Conservation (phyloP, 2,113 vertebrate species). For the Colaptes auratus region DNA sequence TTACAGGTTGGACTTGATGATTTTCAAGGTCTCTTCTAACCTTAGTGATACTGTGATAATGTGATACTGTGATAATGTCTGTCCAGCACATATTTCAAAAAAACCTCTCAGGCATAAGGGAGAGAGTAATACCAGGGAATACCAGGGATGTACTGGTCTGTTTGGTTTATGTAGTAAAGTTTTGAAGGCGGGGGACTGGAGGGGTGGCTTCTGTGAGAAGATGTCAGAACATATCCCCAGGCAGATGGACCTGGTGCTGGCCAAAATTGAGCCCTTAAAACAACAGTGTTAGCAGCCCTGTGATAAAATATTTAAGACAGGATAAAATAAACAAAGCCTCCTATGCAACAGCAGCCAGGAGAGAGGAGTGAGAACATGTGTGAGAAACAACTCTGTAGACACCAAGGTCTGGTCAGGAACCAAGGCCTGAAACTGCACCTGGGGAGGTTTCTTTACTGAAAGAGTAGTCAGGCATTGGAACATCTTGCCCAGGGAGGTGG, state of each 20-base stretch:
- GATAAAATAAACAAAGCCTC: not conserved
- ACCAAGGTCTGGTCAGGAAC: no score
- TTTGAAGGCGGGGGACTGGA: not conserved
- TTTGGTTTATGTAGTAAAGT: not conserved
- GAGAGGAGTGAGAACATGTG: no score
- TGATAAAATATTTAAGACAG: fast-evolving
- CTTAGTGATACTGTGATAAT: no score
- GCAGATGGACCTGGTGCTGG: not conserved
- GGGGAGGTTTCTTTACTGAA: no score
- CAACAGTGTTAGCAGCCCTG: not conserved
- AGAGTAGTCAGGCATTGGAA: no score
- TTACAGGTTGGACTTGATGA: no score
- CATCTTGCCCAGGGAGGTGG: no score
- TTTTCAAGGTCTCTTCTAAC: no score
- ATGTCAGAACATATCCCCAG: not conserved
- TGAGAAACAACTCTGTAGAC: no score
- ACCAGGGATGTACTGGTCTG: not conserved
- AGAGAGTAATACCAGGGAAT: not conserved
- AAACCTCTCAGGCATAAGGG: not conserved
- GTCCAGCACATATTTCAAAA: not conserved
- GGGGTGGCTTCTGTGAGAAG: not conserved
- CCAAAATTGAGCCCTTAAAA: not conserved
- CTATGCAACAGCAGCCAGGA: not conserved
- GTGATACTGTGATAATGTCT: no score
- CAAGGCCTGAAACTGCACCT: no score